Base-by-base conservation (phyloP, 2,888 invertebrate genomes). In the Nomada ruficornis region DNA sequence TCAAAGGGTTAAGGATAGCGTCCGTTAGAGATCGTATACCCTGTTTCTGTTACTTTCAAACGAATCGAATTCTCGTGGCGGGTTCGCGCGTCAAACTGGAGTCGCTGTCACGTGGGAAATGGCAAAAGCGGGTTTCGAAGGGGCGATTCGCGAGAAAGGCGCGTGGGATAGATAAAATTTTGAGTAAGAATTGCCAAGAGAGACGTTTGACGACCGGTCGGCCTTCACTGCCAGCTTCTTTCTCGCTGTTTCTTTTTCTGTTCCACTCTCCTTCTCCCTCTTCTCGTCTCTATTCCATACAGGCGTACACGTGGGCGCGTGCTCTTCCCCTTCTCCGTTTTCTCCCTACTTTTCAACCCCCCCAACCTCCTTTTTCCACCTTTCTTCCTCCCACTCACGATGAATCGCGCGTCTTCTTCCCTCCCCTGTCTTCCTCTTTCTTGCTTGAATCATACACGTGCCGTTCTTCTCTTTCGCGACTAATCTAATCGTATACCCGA, bases 191-290 rank as follows among this genome's bases (percentile, higher is more conserved):
- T 84, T 84, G 79, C 86, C 79, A 73, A 60, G 85, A 78, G 84
- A 85, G 85, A 88, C 81, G 86, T 86, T 87, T 89, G 88, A 89
- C 86, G 86, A 89, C 88, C 82, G 82, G 89, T 84, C 85, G 89
- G 86, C 89, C 89, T 89, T 89, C 89, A 77, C 72, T 77, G 80
- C 72, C 67, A 47, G 74, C 67, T 74, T 77, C 47, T 69, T 50
- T 77, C 68, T 67, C 50, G 59, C 62, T 52, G 36, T 62, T 42
- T 57, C 26, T 57, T 69, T 73, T 50, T 59, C 68, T 42, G 18
- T 42, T 13, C 54, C 15, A 55, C 54, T 36, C 50, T 26, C 55
- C 67, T 59, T 47, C 68, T 52, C 50, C 50, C 55, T 54, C 52
- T 64, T 57, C 13, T 68, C 42, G 15, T 36, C 52, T 78, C 63